Conservation (phyloP, 1,140 invertebrate genomes). For the Neuroterus valhalla region DNA sequence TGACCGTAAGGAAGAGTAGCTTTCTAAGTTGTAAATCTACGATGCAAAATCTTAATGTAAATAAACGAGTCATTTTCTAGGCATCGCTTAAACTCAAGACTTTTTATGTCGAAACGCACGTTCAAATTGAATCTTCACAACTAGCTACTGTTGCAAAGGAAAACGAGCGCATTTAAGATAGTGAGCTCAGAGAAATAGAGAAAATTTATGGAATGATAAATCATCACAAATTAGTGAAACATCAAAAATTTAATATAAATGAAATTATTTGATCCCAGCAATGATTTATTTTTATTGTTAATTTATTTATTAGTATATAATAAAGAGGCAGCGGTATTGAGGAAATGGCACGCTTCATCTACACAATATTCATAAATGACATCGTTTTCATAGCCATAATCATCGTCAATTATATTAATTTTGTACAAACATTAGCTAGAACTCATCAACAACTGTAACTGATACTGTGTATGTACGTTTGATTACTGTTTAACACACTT, state of each 20-base stretch:
- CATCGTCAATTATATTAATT: conserved; percentile 19
- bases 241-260: too few relatives aligned
- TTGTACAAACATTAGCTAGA: conserved; percentile 14
- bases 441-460: conserved; percentile 13
- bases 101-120: neutral
- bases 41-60: conserved; percentile 17
- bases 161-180: too few relatives aligned
- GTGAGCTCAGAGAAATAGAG: too few relatives aligned
- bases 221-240: too few relatives aligned
- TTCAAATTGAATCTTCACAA: neutral
- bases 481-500: conserved; percentile 21
- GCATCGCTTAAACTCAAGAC: conserved; percentile 13
- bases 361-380: conserved; percentile 15
- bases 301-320: neutral
- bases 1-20: conserved; percentile 3
- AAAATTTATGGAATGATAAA: too few relatives aligned
- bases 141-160: too few relatives aligned
- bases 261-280: too few relatives aligned
- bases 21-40: conserved; percentile 27
- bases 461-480: conserved; percentile 18
- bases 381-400: conserved; percentile 16
- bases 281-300: neutral
- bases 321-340: conserved; percentile 6
- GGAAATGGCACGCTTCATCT: conserved; percentile 22
- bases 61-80: conserved; percentile 31